Base-by-base conservation (phyloP, 2,888 invertebrate species). In the Leptinotarsa haldemani region DNA sequence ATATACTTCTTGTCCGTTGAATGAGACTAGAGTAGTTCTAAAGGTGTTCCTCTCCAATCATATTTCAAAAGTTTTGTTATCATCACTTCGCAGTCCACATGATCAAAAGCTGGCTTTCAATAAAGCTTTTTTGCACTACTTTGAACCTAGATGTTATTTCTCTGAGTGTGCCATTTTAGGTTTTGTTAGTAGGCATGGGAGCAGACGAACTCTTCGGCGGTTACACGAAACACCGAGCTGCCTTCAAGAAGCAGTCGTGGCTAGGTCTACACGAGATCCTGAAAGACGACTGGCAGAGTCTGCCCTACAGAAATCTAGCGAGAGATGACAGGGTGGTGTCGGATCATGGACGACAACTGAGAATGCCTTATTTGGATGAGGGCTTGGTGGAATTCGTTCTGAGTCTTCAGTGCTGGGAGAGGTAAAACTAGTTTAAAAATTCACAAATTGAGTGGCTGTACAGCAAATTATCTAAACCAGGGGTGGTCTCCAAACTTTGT, bases 191-290 rank as follows among this genome's bases (percentile, higher is more conserved):
- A 81, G 99, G 99, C 50, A 96, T 96, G 89, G 99, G 99, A 9
- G 98, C 99, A 1, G 99, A 99, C 90, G 99, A 99, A 88, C 90
- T 98, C 77, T 94, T 99, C 85, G 98, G 96, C 66, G 99, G 99
- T 2, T 99, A 99, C 85, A 93, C 93, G 50, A 91, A 97, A 74
- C 98, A 99, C 85, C 90, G 97, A 82, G 94, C 92, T 79, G 92
- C 92, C 4, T 92, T 91, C 73, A 91, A 89, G 82, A 90, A 91
- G 18, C 86, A 86, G 79, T 89, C 89, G 81, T 90, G 89, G 90
- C 64, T 81, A 25, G 90, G 89, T 13, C 86, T 94, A 56, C 82
- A 89, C 3, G 88, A 89, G 65, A 92, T 93, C 80, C 85, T 88
- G 84, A 88, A 81, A 85, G 88, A 93, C 76, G 98, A 99, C 86